Base-by-base conservation (phyloP, 2,888 invertebrate genomes). In the Eupeodes latifasciatus region DNA sequence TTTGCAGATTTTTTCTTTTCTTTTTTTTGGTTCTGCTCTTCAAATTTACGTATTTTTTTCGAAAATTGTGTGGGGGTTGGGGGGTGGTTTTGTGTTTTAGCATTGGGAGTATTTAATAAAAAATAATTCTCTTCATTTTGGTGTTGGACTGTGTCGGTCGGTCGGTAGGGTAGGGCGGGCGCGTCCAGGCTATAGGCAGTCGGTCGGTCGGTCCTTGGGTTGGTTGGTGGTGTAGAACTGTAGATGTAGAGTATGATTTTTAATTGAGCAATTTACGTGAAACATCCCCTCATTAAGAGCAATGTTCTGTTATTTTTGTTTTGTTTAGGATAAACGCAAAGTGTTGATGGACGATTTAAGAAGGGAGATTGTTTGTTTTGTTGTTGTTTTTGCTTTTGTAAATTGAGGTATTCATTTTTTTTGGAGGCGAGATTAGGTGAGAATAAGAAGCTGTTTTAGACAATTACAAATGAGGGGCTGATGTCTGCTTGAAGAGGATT, bases 281-380 rank as follows among this genome's bases (percentile, higher is more conserved):
- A 77, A 88, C 85, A 88, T 88, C 81, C 88, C 88, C 85, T 88
- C 88, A 88, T 88, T 88, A 88, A 81, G 88, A 72, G 61, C 61
- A 67, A 51, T 75, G 77, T 53, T 69, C 67, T 51, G 49, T 27
- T 27, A 27, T 27, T 27, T 27, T 27, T 75, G 77, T 53, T 69
- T 61, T 51, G 49, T 78, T 49, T 53, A 59, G 36, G 62, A 53
- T 36, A 49, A 72, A 27, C 27, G 16, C 19, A 19, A 16, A 57
- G 72, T 77, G 59, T 79, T 75, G 69, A 87, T 72, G 47, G 79
- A 64, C 36, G 14, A 66, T 40, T 62, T 64, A 57, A 59, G 36
- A 34, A 47, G 64, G 64, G 47, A n/a, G 47, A 47, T 14, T 40
- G 14, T 51, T 27, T 59, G 10, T 66, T 76, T 64, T 47, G 34